phyloP scores from a whole-genome alignment of 2,113 vertebrate genomes.

The Anolis carolinensis region DNA sequence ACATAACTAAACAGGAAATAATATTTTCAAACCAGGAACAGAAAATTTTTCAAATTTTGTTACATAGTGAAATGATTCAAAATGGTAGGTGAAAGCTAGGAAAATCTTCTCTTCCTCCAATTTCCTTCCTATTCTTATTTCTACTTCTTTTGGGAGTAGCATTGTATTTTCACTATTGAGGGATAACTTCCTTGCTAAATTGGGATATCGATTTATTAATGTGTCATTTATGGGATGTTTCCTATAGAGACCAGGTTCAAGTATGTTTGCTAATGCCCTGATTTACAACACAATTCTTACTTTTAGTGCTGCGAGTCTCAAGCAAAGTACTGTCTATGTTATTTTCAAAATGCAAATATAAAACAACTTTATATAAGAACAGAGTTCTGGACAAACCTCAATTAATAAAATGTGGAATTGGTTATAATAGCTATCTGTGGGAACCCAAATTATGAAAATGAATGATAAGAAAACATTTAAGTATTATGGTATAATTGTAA shows the following conservation, averaged over 20 bases:
- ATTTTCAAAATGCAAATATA: conserved; percentile 24
- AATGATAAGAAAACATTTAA: neutral
- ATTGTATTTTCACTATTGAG: neutral
- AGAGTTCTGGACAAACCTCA: conserved; percentile 17
- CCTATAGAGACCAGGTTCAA: neutral
- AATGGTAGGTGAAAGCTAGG: neutral
- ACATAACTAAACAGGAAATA: no score
- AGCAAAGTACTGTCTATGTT: conserved; percentile 4
- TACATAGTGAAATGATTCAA: neutral
- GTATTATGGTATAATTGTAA: neutral
- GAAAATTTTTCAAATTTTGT: no score
- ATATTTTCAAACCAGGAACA: no score
- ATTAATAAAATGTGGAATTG: conserved; percentile 43
- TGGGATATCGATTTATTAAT: neutral
- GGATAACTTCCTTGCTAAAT: neutral
- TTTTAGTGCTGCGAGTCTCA: conserved; percentile 34
- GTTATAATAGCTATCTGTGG: conserved; percentile 18
- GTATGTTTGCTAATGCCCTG: conserved; percentile 2
- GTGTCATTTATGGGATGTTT: neutral
- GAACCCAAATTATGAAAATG: conserved; percentile 16
- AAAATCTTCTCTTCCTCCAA: neutral
- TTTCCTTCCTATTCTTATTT: neutral
- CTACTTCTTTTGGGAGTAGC: neutral
- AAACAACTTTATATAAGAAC: conserved; percentile 30
- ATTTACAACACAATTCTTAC: conserved; percentile 57